These are phyloP conservation scores for Helogale parvula DNA, from an alignment of 2,113 vertebrate genomes.

Conservation along the genomic window DNA sequence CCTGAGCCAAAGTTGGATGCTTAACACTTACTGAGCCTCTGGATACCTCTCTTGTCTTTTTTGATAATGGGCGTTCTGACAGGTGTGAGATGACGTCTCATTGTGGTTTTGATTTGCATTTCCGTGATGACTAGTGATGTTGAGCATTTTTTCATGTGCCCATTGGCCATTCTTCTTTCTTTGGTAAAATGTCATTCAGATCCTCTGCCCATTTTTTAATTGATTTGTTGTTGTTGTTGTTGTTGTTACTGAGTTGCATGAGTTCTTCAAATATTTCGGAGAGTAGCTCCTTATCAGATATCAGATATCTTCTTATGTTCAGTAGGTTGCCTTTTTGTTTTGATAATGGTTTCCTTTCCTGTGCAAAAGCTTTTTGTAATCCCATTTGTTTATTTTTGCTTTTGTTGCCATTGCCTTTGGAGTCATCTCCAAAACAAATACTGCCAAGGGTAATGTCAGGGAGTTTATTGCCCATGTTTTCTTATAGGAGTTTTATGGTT, in stretches of 20 bases:
- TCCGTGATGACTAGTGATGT: neutral
- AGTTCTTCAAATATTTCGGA: neutral
- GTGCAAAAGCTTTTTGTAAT: neutral
- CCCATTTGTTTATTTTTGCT: neutral
- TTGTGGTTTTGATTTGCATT: neutral
- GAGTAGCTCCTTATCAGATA: neutral
- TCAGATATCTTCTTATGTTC: neutral
- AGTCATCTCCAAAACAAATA: neutral
- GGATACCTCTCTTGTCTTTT: neutral
- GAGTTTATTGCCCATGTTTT: neutral
- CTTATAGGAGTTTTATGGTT: neutral
- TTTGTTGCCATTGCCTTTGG: neutral
- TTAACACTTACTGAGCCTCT: no score
- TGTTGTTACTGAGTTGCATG: no score
- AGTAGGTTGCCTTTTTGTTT: neutral
- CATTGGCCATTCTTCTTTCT: neutral
- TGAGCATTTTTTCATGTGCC: neutral
- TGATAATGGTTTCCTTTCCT: neutral
- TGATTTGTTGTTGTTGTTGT: neutral
- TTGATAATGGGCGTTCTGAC: neutral
- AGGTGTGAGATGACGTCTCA: neutral
- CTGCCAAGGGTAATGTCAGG: neutral
- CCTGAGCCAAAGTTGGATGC: no score
- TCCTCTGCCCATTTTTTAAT: neutral
- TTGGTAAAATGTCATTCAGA: neutral